Percentiles rank a stretch among this genome's conserved stretches.
Conservation (phyloP, 2,797 vertebrate species). For the Chaetophractus vellerosus region DNA sequence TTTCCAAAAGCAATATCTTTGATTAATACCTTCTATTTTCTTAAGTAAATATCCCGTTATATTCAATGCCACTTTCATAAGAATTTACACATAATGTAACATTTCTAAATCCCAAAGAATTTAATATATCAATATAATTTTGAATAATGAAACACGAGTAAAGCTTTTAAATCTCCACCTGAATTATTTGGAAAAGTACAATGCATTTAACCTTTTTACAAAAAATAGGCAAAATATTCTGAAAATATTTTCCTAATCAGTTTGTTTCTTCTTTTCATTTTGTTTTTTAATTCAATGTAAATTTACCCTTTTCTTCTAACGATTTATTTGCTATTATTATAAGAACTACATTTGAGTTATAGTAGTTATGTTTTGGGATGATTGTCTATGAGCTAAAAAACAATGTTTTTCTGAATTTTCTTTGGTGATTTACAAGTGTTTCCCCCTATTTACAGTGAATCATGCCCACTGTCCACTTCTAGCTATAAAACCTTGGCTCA, state of each 20-base stretch:
- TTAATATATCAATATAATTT: background rate
- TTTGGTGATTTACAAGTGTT: background rate
- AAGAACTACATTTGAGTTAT: background rate
- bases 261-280: background rate
- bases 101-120: background rate
- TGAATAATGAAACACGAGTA: background rate
- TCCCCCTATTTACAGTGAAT: background rate
- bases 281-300: background rate
- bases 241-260: background rate
- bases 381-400: background rate
- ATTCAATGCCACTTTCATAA: background rate
- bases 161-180: background rate
- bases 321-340: background rate
- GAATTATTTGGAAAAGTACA: background rate
- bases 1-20: background rate
- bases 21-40: background rate
- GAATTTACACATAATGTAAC: background rate
- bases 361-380: background rate
- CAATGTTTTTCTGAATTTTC: background rate
- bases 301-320: background rate
- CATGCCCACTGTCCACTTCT: background rate
- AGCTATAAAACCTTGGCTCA: background rate
- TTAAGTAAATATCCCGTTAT: background rate
- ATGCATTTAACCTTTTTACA: background rate
- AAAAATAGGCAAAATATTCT: background rate